Evolutionary conservation across 1,140 invertebrate genomes (phyloP).

Genomic region (Cecropterus lyciades): DNA sequence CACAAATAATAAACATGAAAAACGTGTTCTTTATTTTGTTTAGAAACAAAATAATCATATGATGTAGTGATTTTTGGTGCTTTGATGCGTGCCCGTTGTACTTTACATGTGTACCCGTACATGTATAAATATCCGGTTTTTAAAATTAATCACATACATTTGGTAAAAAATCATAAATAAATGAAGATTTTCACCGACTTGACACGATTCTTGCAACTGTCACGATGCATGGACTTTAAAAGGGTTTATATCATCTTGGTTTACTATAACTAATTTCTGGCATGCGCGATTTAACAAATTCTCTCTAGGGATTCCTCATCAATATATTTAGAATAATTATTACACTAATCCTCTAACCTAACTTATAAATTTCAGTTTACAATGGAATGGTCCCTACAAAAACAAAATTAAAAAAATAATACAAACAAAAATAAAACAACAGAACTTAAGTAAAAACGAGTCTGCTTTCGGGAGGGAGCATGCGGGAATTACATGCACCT

Average conservation of each 20-base stretch:
- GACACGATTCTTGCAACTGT: no score
- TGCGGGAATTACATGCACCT: slow-evolving; percentile 45
- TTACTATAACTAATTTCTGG: slow-evolving; percentile 17
- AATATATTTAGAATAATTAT: background rate
- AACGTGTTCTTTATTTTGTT: no score
- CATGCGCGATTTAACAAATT: slow-evolving; percentile 19
- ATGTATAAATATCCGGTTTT: no score
- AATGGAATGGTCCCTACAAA: slow-evolving; percentile 29
- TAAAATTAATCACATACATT: no score
- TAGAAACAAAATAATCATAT: no score
- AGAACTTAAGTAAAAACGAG: slow-evolving; percentile 43
- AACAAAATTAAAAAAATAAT: slow-evolving; percentile 25
- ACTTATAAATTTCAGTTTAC: background rate
- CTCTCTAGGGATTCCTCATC: background rate
- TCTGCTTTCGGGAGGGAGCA: slow-evolving; percentile 36
- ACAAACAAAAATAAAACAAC: slow-evolving; percentile 41
- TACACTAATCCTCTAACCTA: slow-evolving; percentile 1
- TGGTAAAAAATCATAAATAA: no score
- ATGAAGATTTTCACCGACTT: no score
- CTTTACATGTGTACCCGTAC: no score
- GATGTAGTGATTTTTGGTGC: no score
- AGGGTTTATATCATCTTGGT: background rate
- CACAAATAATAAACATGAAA: slow-evolving; percentile 1
- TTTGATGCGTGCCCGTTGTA: no score
- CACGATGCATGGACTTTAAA: background rate